Conservation (phyloP, 2,797 vertebrate species). For the Eleutherodactylus coqui region DNA sequence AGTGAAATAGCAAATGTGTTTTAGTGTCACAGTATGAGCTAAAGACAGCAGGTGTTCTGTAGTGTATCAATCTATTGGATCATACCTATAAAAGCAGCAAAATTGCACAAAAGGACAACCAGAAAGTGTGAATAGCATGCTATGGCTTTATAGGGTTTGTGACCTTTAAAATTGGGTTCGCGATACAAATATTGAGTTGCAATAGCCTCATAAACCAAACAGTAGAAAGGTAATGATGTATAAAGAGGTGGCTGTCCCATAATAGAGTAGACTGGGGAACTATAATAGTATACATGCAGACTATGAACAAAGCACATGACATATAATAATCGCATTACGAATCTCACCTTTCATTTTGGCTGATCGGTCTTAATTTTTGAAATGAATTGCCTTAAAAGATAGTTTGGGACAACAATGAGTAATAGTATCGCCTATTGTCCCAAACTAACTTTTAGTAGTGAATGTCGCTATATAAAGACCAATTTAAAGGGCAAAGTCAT, state of each 20-base stretch:
- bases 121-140: neutral
- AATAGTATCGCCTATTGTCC: neutral
- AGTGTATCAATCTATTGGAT: slow-evolving; percentile 11
- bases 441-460: no score
- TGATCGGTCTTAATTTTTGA: neutral
- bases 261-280: neutral
- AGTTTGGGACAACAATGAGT: neutral
- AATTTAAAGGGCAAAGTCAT: neutral
- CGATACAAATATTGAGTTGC: neutral
- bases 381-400: neutral
- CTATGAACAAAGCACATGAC: neutral
- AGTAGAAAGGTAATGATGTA: slow-evolving; percentile 8
- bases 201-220: neutral
- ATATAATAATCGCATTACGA: neutral
- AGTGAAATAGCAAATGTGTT: slow-evolving; percentile 8
- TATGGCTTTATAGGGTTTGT: neutral
- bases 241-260: neutral
- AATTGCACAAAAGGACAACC: neutral
- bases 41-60: slow-evolving; percentile 34
- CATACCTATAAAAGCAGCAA: neutral
- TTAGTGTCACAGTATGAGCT: slow-evolving; percentile 11
- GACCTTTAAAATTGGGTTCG: slow-evolving; percentile 8
- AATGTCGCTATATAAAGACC: no score
- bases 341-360: neutral
- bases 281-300: neutral